Percentiles rank a stretch among this genome's conserved stretches.
phyloP scores from a whole-genome alignment of 64 coral and sea anemone species.

The Actinia tenebrosa region DNA sequence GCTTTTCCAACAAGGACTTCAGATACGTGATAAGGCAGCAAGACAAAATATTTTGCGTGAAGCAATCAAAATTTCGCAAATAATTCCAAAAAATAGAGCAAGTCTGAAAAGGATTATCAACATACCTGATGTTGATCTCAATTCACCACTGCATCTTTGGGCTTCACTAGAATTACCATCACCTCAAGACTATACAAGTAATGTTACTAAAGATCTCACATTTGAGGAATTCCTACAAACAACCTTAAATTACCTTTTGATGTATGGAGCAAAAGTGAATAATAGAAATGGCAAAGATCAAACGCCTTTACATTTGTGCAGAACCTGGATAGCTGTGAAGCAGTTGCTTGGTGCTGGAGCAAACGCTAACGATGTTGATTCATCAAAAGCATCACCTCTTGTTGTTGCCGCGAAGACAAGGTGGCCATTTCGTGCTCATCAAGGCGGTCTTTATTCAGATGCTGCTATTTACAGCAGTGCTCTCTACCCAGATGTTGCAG shows the following conservation, averaged over 20 bases:
- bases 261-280: neutral
- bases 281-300: neutral
- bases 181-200: neutral
- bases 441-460: neutral
- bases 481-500: neutral
- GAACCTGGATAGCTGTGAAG: conserved; percentile 10
- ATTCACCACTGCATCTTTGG: neutral
- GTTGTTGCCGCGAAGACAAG: neutral
- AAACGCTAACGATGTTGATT: neutral
- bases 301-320: conserved; percentile 1
- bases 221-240: neutral
- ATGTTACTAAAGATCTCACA: neutral
- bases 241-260: neutral
- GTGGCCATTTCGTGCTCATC: neutral
- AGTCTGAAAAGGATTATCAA: neutral
- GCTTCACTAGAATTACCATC: neutral
- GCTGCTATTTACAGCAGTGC: neutral
- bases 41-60: neutral
- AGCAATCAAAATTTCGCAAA: neutral
- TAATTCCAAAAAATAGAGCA: neutral
- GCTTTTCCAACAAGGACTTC: neutral
- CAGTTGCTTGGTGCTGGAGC: neutral
- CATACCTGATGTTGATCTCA: neutral
- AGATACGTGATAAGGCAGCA: neutral
- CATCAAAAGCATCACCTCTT: neutral